phyloP scores from a whole-genome alignment of 2,797 vertebrate genomes.

The Crax fasciolata region DNA sequence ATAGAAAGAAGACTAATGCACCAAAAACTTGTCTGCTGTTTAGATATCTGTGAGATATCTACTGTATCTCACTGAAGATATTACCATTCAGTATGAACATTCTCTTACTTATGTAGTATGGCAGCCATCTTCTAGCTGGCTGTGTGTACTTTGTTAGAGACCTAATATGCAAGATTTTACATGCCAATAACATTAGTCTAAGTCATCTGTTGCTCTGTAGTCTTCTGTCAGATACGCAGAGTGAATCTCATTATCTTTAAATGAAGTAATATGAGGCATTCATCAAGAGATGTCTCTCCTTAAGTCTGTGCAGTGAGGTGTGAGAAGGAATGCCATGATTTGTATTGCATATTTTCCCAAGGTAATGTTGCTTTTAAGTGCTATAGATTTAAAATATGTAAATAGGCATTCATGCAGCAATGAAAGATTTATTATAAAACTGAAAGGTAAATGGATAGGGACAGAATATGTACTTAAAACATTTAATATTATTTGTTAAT shows the following conservation, averaged over 20 bases:
- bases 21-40: background rate
- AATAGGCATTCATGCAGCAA: background rate
- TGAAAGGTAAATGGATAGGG: background rate
- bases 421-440: conserved; percentile 7
- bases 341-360: conserved; percentile 24
- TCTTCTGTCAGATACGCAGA: background rate
- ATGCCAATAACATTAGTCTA: background rate
- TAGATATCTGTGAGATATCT: too few relatives aligned
- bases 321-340: conserved; percentile 10
- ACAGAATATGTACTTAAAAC: background rate
- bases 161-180: background rate
- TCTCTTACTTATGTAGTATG: rapidly evolving
- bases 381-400: background rate
- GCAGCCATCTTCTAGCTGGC: background rate
- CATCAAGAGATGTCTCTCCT: background rate
- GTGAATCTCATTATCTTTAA: conserved; percentile 30
- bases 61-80: background rate
- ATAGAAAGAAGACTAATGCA: background rate
- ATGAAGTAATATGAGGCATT: conserved; percentile 9
- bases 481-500: background rate
- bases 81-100: background rate
- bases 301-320: background rate
- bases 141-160: background rate
- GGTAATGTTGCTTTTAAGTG: conserved; percentile 38
- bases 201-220: conserved; percentile 1